Percentiles rank a stretch among this genome's conserved stretches.
Conservation (phyloP, 2,797 vertebrate species). For the Hybognathus amarus region DNA sequence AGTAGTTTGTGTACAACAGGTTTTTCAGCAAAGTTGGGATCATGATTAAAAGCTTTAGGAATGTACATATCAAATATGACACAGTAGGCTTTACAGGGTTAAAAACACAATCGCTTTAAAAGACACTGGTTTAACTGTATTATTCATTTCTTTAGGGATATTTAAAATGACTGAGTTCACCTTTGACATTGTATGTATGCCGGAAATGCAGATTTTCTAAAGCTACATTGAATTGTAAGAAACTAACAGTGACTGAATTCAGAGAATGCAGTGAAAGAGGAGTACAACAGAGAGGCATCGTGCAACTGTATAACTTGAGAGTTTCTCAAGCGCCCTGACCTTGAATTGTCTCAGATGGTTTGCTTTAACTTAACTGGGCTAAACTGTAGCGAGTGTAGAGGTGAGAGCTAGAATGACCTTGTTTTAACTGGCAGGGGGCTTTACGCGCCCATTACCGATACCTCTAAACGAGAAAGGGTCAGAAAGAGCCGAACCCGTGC, state of each 20-base stretch:
- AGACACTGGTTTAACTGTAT: background rate
- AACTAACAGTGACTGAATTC: background rate
- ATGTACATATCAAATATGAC: background rate
- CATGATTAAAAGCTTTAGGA: too few relatives aligned
- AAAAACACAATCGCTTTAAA: too few relatives aligned
- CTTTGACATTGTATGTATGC: too few relatives aligned
- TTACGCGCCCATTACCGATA: slow-evolving; percentile 74
- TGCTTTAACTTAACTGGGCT: slow-evolving; percentile 63
- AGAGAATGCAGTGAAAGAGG: background rate
- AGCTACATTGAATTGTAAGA: background rate
- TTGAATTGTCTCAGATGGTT: slow-evolving; percentile 62
- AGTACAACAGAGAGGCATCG: slow-evolving; percentile 11
- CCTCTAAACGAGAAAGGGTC: slow-evolving; percentile 77
- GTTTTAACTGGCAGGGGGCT: slow-evolving; percentile 63
- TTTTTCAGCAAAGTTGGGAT: background rate
- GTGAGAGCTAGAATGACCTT: slow-evolving; percentile 59
- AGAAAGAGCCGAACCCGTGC: slow-evolving; percentile 70
- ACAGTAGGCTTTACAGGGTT: background rate
- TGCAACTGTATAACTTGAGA: slow-evolving; percentile 42
- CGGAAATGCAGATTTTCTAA: background rate
- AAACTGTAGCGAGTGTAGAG: slow-evolving; percentile 56
- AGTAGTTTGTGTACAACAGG: background rate
- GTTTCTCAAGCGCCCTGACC: slow-evolving; percentile 50
- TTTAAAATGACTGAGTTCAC: background rate
- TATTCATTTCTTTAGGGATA: background rate